These are phyloP conservation scores for Mormyrus hasselquistii DNA, from an alignment of 2,797 vertebrate genomes.

Conservation along the genomic window DNA sequence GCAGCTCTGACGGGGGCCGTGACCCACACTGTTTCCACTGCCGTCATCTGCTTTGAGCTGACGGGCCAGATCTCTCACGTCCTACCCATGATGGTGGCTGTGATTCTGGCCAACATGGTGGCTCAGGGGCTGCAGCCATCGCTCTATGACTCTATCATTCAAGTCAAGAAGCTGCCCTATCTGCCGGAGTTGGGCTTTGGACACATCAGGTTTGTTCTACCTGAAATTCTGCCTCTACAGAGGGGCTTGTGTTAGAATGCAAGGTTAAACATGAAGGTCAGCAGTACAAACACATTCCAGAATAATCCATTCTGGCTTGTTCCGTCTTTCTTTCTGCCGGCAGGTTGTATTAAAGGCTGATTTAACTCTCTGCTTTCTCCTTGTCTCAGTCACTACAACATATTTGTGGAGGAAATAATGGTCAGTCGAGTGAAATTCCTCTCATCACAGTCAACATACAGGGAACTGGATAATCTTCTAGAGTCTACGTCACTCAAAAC, in stretches of 20 bases:
- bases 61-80: constrained; percentile 97
- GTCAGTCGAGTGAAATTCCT: constrained; percentile 82
- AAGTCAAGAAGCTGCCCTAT: constrained; percentile 93
- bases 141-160: constrained; percentile 93
- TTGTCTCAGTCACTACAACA: constrained; percentile 78
- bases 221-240: neutral
- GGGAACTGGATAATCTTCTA: constrained; percentile 70
- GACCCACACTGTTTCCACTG: constrained; percentile 92
- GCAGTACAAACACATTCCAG: neutral
- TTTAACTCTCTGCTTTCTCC: constrained; percentile 15
- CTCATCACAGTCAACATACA: constrained; percentile 75
- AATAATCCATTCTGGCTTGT: neutral
- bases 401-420: constrained; percentile 96
- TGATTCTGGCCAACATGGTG: constrained; percentile 96
- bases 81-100: constrained; percentile 95
- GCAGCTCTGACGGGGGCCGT: constrained; percentile 88
- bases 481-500: constrained; percentile 73
- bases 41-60: constrained; percentile 94
- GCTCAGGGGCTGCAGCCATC: constrained; percentile 94
- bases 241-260: neutral
- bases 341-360: neutral
- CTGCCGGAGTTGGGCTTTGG: constrained; percentile 87
- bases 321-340: neutral
- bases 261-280: neutral
- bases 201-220: constrained; percentile 74